Evolutionary conservation across 2,113 vertebrate species (phyloP).

Genomic region (Laterallus jamaicensis): DNA sequence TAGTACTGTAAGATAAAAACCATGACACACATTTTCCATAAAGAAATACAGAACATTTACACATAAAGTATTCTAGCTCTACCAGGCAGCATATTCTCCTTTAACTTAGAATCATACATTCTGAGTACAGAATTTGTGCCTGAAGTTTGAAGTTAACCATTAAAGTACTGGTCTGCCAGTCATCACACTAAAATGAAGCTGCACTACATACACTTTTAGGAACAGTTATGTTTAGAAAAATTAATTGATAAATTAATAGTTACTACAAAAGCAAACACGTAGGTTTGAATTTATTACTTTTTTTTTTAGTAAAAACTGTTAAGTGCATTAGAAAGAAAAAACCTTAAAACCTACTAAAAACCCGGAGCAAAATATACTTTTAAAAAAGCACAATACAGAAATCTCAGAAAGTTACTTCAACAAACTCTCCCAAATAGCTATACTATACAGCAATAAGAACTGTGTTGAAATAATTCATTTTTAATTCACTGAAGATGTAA

Average conservation of each 20-base stretch:
- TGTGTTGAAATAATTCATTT: not conserved
- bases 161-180: slow-evolving; percentile 32
- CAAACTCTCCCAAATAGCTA: not conserved
- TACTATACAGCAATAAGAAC: not conserved
- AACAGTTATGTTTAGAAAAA: not conserved
- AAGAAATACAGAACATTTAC: not conserved
- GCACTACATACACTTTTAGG: not conserved
- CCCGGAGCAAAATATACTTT: not conserved
- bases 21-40: not conserved
- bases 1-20: not conserved
- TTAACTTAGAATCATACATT: not conserved
- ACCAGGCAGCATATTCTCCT: not conserved
- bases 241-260: not conserved
- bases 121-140: not conserved
- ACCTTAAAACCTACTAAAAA: not conserved
- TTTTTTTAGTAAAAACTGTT: not conserved
- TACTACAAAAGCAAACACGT: not conserved
- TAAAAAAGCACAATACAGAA: not conserved
- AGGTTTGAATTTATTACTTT: not conserved
- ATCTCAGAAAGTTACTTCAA: not conserved
- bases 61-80: not conserved
- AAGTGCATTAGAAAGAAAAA: not conserved
- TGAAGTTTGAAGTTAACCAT: not conserved
- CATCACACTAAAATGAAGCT: not conserved
- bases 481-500: not conserved